These are phyloP conservation scores for Cavia aperea DNA, from an alignment of 2,113 vertebrate species.

Conservation along the genomic window DNA sequence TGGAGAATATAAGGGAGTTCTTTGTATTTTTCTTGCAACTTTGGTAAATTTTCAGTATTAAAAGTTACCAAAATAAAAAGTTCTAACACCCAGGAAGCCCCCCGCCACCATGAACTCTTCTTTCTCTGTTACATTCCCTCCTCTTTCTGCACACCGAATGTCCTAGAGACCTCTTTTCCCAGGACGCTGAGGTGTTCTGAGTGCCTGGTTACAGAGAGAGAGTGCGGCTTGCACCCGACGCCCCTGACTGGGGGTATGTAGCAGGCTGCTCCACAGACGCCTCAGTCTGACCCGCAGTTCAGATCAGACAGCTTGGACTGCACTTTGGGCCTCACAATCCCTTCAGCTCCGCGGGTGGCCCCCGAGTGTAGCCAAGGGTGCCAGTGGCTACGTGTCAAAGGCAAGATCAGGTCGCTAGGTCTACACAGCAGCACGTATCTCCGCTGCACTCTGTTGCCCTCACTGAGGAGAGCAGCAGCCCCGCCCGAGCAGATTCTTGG, in stretches of 20 bases:
- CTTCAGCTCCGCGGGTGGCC: background rate
- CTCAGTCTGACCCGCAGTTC: background rate
- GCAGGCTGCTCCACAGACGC: background rate
- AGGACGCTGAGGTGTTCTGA: background rate
- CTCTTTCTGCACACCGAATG: background rate
- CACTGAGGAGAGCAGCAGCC: background rate
- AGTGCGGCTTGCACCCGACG: background rate
- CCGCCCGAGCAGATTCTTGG: background rate
- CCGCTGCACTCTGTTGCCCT: accelerated
- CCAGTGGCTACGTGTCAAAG: background rate
- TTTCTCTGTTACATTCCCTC: background rate
- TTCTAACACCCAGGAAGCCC: background rate
- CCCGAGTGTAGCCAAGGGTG: background rate
- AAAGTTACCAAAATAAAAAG: background rate
- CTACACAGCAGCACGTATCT: background rate
- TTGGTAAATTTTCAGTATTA: background rate
- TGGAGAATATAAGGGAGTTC: background rate
- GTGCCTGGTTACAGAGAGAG: background rate
- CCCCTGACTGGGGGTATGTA: background rate
- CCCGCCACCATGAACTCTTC: background rate
- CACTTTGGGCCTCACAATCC: background rate
- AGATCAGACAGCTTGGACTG: background rate
- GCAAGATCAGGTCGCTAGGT: background rate
- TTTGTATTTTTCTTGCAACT: background rate
- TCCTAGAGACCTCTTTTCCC: background rate